Evolutionary conservation across 1,140 invertebrate genomes (phyloP), one percentile per base, ranked within the genome.

Genomic region (Philopotamus ludificatus): DNA sequence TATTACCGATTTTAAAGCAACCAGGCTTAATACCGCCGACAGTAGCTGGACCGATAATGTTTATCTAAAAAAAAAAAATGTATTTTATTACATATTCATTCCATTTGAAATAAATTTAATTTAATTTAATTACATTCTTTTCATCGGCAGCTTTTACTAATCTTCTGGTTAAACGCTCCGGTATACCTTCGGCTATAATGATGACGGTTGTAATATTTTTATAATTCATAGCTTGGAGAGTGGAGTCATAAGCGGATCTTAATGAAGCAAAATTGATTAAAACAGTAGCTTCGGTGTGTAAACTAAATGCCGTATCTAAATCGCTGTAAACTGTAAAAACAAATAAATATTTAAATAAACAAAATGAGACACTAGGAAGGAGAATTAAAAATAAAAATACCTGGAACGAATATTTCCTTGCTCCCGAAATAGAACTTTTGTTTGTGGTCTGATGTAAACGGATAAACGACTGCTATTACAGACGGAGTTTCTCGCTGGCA

Each of bases 361-460:
- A 49, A 16, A 16, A 49, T 8, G 4, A 21, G 4, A 49, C n/a
- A 20, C 20, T 8, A 9, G 50, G 15, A n/a, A 28, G 9, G 9
- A n/a, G 34, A 34, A 58, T 4, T 53, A 10, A 39, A 21, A 57
- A 42, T 41, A 39, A n/a, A 74, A 65, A 75, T 68, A 84, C 83
- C 83, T 16, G 91, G 91, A 75, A 98, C 90, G 4, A 98, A 85
- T 44, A 98, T 90, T 73, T 99, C 97, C 75, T 98, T 98, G 78
- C 99, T 97, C 0, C 97, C 98, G 92, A 97, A 99, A 75, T 99
- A 99, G 81, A 96, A 99, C 79, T 99, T 99, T 77, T 98, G 95
- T 74, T 98, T 98, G 75, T 99, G 97, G 81, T 99, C 96, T 0
- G 96, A 97, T 2, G 95, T 98, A 76, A 96, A 98, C 2, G 98